A percentile compares a stretch with the other conserved stretches of the same genome.
These are phyloP conservation scores for Rapana venosa DNA, from an alignment of 2,888 invertebrate species.

Conservation along the genomic window DNA sequence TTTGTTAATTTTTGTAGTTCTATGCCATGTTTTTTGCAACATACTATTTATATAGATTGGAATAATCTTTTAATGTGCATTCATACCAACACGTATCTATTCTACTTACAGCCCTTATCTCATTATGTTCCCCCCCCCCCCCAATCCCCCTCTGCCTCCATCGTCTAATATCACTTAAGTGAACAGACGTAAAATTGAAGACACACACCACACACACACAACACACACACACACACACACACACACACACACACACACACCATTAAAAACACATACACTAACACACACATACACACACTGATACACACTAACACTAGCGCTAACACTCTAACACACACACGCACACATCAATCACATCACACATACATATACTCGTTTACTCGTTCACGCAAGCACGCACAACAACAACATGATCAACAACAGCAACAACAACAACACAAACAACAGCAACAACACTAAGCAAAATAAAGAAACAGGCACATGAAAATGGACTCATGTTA, in stretches of 20 bases:
- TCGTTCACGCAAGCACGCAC: neutral
- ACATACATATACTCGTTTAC: neutral
- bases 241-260: neutral
- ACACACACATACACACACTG: neutral
- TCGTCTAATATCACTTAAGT: no score
- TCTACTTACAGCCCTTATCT: no score
- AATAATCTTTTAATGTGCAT: no score
- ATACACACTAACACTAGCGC: neutral
- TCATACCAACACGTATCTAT: no score
- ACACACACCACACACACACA: neutral
- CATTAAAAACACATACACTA: neutral
- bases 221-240: conserved; percentile 1
- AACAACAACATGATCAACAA: neutral
- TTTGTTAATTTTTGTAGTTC: no score
- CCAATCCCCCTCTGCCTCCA: no score
- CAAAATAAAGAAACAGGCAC: neutral
- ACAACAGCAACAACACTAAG: neutral
- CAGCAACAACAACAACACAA: neutral
- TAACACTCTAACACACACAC: neutral
- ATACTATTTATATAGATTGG: no score
- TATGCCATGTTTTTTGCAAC: no score
- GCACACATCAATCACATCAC: neutral
- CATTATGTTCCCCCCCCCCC: no score
- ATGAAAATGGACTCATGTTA: neutral
- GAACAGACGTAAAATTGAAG: no score